phyloP scores from a whole-genome alignment of 2,888 invertebrate species.

The Seira musarum region DNA sequence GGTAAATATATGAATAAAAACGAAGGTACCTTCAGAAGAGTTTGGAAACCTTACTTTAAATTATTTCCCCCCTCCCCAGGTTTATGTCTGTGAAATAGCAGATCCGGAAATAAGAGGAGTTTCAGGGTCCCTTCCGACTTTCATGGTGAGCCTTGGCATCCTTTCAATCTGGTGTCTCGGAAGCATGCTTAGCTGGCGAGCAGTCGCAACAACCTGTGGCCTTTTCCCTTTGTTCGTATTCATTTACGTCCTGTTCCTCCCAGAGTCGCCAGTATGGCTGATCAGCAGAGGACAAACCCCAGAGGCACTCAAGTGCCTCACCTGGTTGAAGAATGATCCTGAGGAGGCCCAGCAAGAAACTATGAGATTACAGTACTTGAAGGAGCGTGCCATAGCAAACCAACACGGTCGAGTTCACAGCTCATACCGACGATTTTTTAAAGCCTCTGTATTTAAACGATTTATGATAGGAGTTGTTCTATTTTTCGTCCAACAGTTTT shows the following conservation, averaged over 20 bases:
- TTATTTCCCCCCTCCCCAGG: constrained; percentile 58
- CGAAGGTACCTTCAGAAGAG: neutral
- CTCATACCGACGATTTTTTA: constrained; percentile 53
- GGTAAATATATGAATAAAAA: constrained; percentile 35
- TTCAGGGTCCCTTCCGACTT: constrained; percentile 66
- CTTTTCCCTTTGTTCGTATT: constrained; percentile 66
- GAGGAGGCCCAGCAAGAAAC: constrained; percentile 68
- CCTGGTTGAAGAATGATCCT: constrained; percentile 66
- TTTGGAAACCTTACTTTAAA: neutral
- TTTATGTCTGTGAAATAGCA: constrained; percentile 69
- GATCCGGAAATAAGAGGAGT: constrained; percentile 66
- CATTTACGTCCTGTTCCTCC: constrained; percentile 66
- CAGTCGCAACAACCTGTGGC: constrained; percentile 62
- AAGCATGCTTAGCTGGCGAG: constrained; percentile 62
- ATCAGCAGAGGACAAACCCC: constrained; percentile 51
- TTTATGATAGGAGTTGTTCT: constrained; percentile 63
- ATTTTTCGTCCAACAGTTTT: constrained; percentile 68
- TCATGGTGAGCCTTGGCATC: constrained; percentile 69
- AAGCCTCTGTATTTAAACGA: constrained; percentile 57
- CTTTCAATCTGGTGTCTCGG: constrained; percentile 66
- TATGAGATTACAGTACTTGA: constrained; percentile 66
- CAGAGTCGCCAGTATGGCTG: constrained; percentile 69
- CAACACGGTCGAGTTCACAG: constrained; percentile 29
- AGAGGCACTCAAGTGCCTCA: constrained; percentile 56
- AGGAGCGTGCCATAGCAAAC: constrained; percentile 57